Conservation (phyloP, 2,113 vertebrate genomes). For the Menidia beryllina region DNA sequence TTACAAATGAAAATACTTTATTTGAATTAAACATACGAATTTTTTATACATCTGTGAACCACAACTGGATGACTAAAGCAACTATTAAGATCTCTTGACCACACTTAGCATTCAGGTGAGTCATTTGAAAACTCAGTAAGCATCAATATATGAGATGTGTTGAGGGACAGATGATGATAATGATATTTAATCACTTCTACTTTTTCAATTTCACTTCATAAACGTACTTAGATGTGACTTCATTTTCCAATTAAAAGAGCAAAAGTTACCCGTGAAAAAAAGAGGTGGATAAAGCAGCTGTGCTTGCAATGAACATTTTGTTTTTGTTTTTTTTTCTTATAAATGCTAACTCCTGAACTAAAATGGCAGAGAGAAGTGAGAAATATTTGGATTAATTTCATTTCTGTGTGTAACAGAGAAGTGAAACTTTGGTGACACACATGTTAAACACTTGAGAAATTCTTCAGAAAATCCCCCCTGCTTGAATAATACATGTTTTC, state of each 20-base stretch:
- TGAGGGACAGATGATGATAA: neutral
- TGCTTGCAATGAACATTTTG: neutral
- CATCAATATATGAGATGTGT: neutral
- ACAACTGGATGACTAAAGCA: neutral
- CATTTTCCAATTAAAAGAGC: too few relatives aligned
- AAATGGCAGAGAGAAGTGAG: slow-evolving; percentile 39
- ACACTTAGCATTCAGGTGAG: neutral
- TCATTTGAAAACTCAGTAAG: neutral
- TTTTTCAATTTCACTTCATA: neutral
- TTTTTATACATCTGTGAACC: neutral
- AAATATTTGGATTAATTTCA: slow-evolving; percentile 3
- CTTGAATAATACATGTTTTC: slow-evolving; percentile 15
- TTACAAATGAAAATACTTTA: neutral
- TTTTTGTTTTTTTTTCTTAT: neutral
- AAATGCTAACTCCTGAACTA: slow-evolving; percentile 6
- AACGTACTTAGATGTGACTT: too few relatives aligned
- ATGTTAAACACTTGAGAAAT: neutral
- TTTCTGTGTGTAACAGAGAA: slow-evolving; percentile 26
- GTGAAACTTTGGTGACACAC: slow-evolving; percentile 21
- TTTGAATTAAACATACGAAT: neutral
- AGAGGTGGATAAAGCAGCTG: slow-evolving; percentile 11
- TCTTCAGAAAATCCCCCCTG: neutral
- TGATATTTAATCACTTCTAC: neutral
- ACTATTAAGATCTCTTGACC: neutral
- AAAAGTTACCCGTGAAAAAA: too few relatives aligned